Percentiles rank a stretch among this genome's conserved stretches.
phyloP scores from a whole-genome alignment of 2,113 vertebrate genomes.

The Hippocampus guttulatus region DNA sequence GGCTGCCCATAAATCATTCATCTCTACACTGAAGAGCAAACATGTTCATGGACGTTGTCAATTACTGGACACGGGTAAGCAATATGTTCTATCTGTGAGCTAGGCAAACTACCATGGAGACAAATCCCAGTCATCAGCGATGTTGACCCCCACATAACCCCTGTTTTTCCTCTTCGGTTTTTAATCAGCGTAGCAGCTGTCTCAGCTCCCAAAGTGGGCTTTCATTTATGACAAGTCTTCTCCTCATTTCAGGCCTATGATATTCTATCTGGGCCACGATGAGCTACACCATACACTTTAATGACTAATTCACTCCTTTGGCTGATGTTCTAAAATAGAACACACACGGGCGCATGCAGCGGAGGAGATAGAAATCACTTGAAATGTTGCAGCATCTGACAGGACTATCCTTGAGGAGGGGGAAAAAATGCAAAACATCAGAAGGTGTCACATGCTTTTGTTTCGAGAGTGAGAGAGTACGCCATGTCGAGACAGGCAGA shows the following conservation, averaged over 20 bases:
- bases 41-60: constrained; percentile 19
- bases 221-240: constrained; percentile 65
- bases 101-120: constrained; percentile 38
- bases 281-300: constrained; percentile 61
- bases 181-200: constrained; percentile 36
- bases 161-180: constrained; percentile 22
- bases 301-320: constrained; percentile 67
- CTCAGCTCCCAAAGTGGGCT: constrained; percentile 47
- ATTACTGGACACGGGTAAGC: constrained; percentile 13
- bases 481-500: constrained; percentile 55
- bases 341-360: constrained; percentile 36
- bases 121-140: constrained; percentile 37
- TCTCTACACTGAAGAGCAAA: constrained; percentile 25
- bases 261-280: constrained; percentile 71
- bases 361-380: constrained; percentile 61
- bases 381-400: constrained; percentile 70
- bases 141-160: constrained; percentile 53
- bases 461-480: constrained; percentile 60
- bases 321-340: constrained; percentile 62
- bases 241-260: constrained; percentile 55
- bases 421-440: constrained; percentile 50
- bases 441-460: constrained; percentile 76
- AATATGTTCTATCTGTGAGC: constrained; percentile 15
- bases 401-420: constrained; percentile 60
- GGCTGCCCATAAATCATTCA: constrained; percentile 35